Evolutionary conservation across 2,113 vertebrate species (phyloP).

Genomic region (Rhodinocichla rosea): DNA sequence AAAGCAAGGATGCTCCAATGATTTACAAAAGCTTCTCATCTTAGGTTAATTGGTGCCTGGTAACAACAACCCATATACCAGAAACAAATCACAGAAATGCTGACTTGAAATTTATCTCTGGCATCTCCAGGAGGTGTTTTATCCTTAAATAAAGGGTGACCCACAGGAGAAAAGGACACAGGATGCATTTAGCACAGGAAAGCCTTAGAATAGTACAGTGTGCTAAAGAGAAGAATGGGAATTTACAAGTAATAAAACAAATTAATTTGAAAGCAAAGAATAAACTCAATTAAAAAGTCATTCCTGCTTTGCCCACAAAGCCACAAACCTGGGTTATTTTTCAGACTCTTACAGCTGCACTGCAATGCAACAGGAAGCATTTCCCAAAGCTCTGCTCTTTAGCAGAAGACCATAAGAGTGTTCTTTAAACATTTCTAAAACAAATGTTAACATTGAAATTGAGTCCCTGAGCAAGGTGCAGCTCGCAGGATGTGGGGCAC

Average conservation of each 20-base stretch:
- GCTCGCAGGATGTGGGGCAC: not conserved
- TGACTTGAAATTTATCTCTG: not conserved
- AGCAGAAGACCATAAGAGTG: not conserved
- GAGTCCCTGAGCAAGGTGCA: not conserved
- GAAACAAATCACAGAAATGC: conserved; percentile 13
- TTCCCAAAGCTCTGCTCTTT: not conserved
- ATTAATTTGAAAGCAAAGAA: not conserved
- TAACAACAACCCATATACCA: not conserved
- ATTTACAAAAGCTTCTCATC: conserved; percentile 20
- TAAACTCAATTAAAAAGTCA: not conserved
- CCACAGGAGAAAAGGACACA: not conserved
- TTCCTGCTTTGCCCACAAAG: not conserved
- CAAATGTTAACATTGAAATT: not conserved
- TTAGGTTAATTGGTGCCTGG: not conserved
- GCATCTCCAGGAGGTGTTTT: not conserved
- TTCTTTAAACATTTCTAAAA: not conserved
- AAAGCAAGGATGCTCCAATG: not conserved
- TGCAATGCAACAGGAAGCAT: not conserved
- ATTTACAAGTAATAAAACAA: not conserved
- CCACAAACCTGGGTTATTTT: not conserved
- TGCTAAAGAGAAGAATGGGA: not conserved
- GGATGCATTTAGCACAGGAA: not conserved
- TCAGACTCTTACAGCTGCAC: not conserved
- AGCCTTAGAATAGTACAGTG: not conserved
- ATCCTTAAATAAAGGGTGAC: not conserved